These are phyloP conservation scores for Varecia variegata DNA, from an alignment of 2,797 vertebrate species.

Conservation along the genomic window DNA sequence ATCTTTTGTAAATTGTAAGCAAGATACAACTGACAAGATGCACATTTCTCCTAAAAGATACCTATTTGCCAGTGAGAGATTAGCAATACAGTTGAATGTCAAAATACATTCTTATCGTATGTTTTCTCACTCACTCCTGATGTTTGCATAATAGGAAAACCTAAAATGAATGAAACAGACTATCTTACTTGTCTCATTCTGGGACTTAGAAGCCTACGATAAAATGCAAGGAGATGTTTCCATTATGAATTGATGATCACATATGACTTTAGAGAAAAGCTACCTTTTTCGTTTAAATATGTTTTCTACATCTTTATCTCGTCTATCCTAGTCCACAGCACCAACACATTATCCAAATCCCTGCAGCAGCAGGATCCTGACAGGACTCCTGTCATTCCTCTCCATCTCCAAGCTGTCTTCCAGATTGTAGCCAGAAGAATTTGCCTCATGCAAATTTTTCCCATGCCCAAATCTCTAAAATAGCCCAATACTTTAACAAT, in stretches of 20 bases:
- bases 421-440: background rate
- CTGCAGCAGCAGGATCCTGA: background rate
- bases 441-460: background rate
- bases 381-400: too few species aligned
- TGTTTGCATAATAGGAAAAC: background rate
- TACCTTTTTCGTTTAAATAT: background rate
- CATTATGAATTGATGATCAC: background rate
- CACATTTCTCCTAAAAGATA: background rate
- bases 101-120: background rate
- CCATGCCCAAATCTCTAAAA: background rate
- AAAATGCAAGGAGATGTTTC: background rate
- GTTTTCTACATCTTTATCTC: background rate
- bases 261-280: background rate
- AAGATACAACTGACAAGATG: background rate
- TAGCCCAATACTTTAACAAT: background rate
- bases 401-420: background rate
- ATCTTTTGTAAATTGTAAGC: background rate
- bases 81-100: background rate
- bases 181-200: background rate
- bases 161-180: background rate
- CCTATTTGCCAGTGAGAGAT: background rate
- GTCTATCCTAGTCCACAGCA: background rate
- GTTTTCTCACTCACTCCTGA: background rate
- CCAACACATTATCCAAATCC: background rate
- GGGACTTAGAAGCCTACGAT: background rate